Base-by-base conservation (phyloP, 2,797 vertebrate species). In the Nyctalus aviator region DNA sequence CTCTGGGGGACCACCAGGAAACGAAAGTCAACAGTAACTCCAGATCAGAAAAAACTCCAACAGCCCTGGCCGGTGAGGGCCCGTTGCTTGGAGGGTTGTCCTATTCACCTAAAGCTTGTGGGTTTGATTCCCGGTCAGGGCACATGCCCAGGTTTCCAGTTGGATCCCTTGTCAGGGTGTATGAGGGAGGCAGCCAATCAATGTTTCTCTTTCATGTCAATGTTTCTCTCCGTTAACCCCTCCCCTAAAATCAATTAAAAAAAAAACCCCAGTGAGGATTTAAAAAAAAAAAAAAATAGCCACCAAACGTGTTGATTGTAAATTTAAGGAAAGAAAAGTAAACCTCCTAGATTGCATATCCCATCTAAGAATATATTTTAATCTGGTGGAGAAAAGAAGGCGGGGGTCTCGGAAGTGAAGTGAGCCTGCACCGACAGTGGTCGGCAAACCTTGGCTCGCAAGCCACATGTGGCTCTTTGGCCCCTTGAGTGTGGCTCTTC, bases 391-490 rank as follows among this genome's bases (percentile, higher is more conserved):
- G 8, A 1, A 30, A 18, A 55, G 21, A 15, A 13, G 15, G 5
- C 3, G 1, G 10, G 25, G 5, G 64, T 32, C 62, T 37, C 3
- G 41, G 27, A 8, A 84, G 21, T 30, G 21, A 77, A 55, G 41
- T 2, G 6, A 48, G 8, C 30, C 2, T n/a, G 59, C 1, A 23
- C 64, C 7, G 7, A 30, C 0, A 7, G 9, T 46, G 44, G 44
- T 46, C 44, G 44, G 44, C 44, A 46, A 46, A 46, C 44, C 11
- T 8, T 11, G 11, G 44, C 44, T 46, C 44, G 44, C 44, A 11
- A 46, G 44, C 44, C 44, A 46, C 44, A 11, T 46, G 44, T 11
- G 11, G 44, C 44, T 46, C 11, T 46, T 46, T 46, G 44, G 44
- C 44, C 44, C 44, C 44, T 46, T 46, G 44, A 46, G 44, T 46